phyloP scores from a whole-genome alignment of 2,797 vertebrate genomes.

The Platalea minor region DNA sequence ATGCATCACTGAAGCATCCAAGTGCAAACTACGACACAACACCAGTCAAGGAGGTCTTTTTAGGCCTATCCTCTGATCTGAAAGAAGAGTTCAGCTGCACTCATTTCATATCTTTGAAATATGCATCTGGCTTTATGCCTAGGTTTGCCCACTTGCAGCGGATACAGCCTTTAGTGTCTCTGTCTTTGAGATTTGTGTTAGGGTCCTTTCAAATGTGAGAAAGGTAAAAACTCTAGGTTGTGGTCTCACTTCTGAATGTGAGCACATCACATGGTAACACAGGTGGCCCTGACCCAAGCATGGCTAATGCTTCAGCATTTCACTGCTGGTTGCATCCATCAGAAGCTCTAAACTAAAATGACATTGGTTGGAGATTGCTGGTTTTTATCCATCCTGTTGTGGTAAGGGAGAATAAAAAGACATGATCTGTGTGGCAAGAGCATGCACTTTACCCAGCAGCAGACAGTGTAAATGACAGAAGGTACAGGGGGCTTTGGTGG shows the following conservation, averaged over 20 bases:
- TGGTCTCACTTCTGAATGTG: not conserved
- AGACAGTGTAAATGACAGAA: not conserved
- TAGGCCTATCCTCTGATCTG: not conserved
- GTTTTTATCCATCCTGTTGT: not conserved
- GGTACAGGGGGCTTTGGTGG: accelerated
- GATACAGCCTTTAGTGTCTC: not conserved
- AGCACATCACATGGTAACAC: accelerated
- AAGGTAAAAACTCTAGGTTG: not conserved
- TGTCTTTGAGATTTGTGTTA: not conserved
- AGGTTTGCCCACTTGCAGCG: not conserved
- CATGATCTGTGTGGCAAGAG: not conserved
- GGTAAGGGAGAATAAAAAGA: not conserved
- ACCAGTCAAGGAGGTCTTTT: not conserved
- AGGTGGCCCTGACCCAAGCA: not conserved
- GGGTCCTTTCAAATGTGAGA: not conserved
- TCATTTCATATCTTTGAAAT: not conserved
- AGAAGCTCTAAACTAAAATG: not conserved
- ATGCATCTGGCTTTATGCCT: not conserved
- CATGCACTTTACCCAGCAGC: not conserved
- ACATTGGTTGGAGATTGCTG: not conserved
- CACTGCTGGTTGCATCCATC: not conserved
- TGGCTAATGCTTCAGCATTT: not conserved
- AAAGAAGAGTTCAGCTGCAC: not conserved
- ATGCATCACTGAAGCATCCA: not conserved
- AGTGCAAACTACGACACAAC: not conserved